Evolutionary conservation across 2,888 invertebrate genomes (phyloP).

Genomic region (Pseudeuparius sepicola): DNA sequence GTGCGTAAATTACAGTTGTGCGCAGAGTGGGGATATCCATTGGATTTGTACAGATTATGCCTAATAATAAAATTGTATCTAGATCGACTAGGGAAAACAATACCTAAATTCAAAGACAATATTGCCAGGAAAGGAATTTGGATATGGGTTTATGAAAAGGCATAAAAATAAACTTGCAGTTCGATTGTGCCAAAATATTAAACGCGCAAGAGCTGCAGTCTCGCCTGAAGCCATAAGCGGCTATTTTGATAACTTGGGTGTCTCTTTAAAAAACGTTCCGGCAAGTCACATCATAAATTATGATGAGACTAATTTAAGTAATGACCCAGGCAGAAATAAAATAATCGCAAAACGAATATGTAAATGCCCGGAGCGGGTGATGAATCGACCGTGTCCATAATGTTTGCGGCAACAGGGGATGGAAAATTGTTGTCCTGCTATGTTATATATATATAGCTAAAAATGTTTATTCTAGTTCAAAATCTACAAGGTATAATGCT

Average conservation of each 20-base stretch:
- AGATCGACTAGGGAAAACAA: constrained; percentile 8
- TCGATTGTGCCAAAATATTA: constrained; percentile 8
- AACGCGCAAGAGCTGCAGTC: constrained; percentile 7
- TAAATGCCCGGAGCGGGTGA: no score
- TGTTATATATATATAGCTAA: no score
- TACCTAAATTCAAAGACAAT: constrained; percentile 9
- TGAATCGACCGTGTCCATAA: no score
- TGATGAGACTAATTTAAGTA: constrained; percentile 4
- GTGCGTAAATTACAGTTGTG: constrained; percentile 1
- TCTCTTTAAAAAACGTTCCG: constrained; percentile 2
- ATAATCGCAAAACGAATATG: constrained; percentile 7
- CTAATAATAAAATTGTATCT: constrained; percentile 8
- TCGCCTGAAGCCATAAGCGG: constrained; percentile 4
- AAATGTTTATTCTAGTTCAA: no score
- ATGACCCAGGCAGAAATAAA: constrained; percentile 6
- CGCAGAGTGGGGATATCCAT: constrained; percentile 8
- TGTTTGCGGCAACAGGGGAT: no score
- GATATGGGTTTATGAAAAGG: constrained; percentile 1
- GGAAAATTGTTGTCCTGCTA: no score
- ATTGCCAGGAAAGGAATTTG: constrained; percentile 5
- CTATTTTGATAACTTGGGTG: constrained; percentile 7
- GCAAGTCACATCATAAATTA: constrained; percentile 8
- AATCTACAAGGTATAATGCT: no score
- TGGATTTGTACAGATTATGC: constrained; percentile 3
- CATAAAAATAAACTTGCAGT: constrained; percentile 1